Conservation (phyloP, 2,113 vertebrate species). For the Epinephelus lanceolatus region DNA sequence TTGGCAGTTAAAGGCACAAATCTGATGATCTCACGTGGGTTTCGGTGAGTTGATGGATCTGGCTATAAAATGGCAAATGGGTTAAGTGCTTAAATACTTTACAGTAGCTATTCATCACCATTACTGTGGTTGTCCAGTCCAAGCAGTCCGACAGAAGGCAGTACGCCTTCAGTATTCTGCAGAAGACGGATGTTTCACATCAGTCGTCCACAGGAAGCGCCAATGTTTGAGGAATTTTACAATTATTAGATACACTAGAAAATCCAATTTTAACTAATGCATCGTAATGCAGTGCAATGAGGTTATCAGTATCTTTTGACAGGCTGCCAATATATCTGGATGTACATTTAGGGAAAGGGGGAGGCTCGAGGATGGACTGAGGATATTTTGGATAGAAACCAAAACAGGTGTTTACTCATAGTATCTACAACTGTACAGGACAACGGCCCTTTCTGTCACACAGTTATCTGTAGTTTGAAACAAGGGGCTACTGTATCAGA, state of each 20-base stretch:
- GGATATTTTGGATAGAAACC: constrained; percentile 39
- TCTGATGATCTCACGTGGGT: constrained; percentile 79
- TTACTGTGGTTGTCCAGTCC: constrained; percentile 55
- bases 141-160: constrained; percentile 61
- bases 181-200: constrained; percentile 73
- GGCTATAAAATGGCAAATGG: constrained; percentile 60
- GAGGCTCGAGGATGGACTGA: constrained; percentile 27
- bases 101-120: constrained; percentile 71
- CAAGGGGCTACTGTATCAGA: constrained; percentile 40
- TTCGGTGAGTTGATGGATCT: constrained; percentile 62
- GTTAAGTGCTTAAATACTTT: constrained; percentile 77
- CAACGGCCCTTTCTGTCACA: constrained; percentile 37
- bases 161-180: constrained; percentile 23
- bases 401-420: constrained; percentile 38
- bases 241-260: constrained; percentile 46
- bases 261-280: constrained; percentile 57
- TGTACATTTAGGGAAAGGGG: constrained; percentile 20
- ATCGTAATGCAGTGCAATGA: constrained; percentile 44
- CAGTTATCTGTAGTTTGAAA: constrained; percentile 50
- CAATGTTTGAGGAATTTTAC: constrained; percentile 37
- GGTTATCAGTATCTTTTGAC: constrained; percentile 30
- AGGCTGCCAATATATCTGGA: constrained; percentile 33
- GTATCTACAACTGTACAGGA: constrained; percentile 67
- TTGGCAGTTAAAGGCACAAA: constrained; percentile 84
- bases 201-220: constrained; percentile 54